Base-by-base conservation (phyloP, 2,888 invertebrate genomes). In the Eupeodes luniger region DNA sequence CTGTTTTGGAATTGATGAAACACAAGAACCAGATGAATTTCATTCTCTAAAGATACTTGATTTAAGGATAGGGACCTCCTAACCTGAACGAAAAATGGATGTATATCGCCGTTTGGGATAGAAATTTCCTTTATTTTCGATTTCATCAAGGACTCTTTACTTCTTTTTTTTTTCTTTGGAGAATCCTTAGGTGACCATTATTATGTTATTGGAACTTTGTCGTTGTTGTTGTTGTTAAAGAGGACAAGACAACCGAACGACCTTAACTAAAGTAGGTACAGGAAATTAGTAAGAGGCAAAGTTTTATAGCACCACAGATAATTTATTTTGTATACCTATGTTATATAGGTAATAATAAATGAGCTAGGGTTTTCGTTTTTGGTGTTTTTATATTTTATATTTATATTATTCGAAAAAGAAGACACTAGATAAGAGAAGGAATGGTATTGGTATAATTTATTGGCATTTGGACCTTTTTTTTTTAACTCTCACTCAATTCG, bases 401-500 rank as follows among this genome's bases (percentile, higher is more conserved):
- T 70, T 59, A 72, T 72, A 47, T 59, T 44, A 57, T 72, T 72
- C 59, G 6, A 44, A 27, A 27, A 27, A 34, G 27, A 27, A n/a
- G 34, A 55, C 40, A 72, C 27, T 57, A 4, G 40, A 40, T 40
- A 40, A 9, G 5, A 40, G 40, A 40, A 72, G 72, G 59, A 59
- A 72, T 34, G 12, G 57, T 44, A 16, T 27, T 51, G 27, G 49
- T 47, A 16, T 12, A 67, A 59, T 72, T 72, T 72, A 59, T 72
- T 72, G 59, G 47, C 34, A 14, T n/a, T 57, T 57, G 55, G 72
- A 27, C 72, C 72, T 57, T 59, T 72, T 72, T 40, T 40, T 40
- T 40, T 40, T 9, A 27, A 27, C 9, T 40, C 6, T 40, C 40
- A 0, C 6, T 14, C 59, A 59, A 59, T 47, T 72, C 47, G 47